Conservation (phyloP, 2,797 vertebrate genomes). For the Craterocephalus amniculus region DNA sequence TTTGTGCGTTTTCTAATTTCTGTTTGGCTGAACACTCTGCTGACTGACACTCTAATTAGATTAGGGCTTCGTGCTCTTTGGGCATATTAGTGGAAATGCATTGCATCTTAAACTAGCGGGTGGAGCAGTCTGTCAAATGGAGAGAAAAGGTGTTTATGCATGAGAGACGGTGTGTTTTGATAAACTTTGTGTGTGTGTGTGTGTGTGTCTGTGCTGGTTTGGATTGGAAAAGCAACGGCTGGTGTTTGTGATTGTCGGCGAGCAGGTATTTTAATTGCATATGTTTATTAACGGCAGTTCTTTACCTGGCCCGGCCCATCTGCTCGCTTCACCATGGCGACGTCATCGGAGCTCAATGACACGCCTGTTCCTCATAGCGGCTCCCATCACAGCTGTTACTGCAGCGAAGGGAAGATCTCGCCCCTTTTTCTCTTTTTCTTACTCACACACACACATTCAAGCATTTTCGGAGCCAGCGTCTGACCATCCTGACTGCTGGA, state of each 20-base stretch:
- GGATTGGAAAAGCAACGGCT: conserved; percentile 16
- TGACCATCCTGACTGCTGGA: conserved; percentile 57
- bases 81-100: conserved; percentile 80
- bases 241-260: conserved; percentile 40
- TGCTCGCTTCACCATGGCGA: conserved; percentile 73
- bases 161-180: conserved; percentile 53
- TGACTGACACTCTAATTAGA: conserved; percentile 87
- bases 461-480: conserved; percentile 34
- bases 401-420: conserved; percentile 53
- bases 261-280: conserved; percentile 55
- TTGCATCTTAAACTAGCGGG: conserved; percentile 76
- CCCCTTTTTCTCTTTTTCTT: conserved; percentile 7
- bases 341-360: conserved; percentile 73
- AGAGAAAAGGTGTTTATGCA: conserved; percentile 72
- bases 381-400: conserved; percentile 77
- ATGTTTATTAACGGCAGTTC: conserved; percentile 69
- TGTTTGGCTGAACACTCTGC: conserved; percentile 78
- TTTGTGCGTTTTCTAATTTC: conserved; percentile 74
- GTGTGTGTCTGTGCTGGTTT: conserved; percentile 5
- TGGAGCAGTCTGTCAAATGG: conserved; percentile 70
- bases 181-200: conserved; percentile 28
- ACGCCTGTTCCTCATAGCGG: conserved; percentile 71
- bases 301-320: conserved; percentile 77
- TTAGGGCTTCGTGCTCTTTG: conserved; percentile 83
- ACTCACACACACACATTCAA: conserved; percentile 17